Percentiles rank a stretch among this genome's conserved stretches.
These are phyloP conservation scores for Pseudobourletiella spinata DNA, from an alignment of 1,140 invertebrate genomes.

Conservation along the genomic window DNA sequence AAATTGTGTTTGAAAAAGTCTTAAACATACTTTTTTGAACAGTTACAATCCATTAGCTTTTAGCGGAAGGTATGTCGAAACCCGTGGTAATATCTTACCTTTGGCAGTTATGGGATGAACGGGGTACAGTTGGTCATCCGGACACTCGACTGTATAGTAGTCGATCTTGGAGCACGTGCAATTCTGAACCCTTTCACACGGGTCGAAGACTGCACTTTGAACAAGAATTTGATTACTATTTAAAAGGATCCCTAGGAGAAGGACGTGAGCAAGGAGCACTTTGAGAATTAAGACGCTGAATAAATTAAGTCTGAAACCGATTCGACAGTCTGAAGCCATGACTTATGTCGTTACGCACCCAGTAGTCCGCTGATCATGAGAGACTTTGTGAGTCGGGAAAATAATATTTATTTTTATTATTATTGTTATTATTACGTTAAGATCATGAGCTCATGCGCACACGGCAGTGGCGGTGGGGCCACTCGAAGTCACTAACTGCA, in stretches of 20 bases:
- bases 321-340: constrained; percentile 12
- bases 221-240: not conserved
- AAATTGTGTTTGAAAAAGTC: too few species aligned
- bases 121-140: not conserved
- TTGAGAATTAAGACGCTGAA: constrained; percentile 1
- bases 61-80: too few species aligned
- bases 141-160: constrained; percentile 5
- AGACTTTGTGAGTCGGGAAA: too few species aligned
- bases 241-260: not conserved
- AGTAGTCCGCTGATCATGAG: too few species aligned
- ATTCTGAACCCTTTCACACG: constrained; percentile 1
- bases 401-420: too few species aligned
- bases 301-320: constrained; percentile 9
- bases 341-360: too few species aligned
- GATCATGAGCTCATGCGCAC: too few species aligned
- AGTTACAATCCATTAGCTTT: too few species aligned
- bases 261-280: not conserved
- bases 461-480: too few species aligned
- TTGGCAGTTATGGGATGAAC: constrained; percentile 1
- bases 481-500: too few species aligned
- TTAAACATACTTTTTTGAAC: too few species aligned
- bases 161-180: not conserved
- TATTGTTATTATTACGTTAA: too few species aligned
- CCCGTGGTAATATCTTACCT: constrained; percentile 10
- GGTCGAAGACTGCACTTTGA: not conserved